phyloP scores from a whole-genome alignment of 2,113 vertebrate genomes.

The Todiramphus saurophagus region DNA sequence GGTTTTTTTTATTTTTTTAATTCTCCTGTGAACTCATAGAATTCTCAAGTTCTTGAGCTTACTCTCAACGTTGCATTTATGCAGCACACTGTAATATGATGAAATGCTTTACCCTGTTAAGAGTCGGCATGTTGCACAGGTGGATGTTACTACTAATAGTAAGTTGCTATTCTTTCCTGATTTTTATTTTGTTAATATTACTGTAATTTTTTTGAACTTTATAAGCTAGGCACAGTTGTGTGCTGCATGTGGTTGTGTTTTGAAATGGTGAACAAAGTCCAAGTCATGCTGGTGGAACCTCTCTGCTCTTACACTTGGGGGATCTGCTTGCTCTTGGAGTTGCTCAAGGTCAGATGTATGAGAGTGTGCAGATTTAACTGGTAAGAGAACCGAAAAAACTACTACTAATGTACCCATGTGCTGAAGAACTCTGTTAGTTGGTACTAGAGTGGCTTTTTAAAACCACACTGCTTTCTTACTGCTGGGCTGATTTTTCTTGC shows the following conservation, averaged over 20 bases:
- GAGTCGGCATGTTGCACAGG: not conserved
- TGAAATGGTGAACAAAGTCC: not conserved
- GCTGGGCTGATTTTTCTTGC: not conserved
- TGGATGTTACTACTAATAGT: not conserved
- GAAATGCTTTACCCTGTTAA: not conserved
- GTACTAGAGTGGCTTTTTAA: not conserved
- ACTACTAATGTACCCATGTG: not conserved
- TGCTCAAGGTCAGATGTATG: rapidly evolving
- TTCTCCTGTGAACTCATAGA: not conserved
- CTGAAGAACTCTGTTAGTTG: not conserved
- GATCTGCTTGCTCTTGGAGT: not conserved
- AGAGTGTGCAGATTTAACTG: not conserved
- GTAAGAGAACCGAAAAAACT: not conserved
- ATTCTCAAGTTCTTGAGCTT: not conserved
- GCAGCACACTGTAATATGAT: too few relatives aligned
- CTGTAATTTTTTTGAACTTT: too few relatives aligned
- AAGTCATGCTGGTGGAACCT: not conserved
- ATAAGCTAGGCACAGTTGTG: not conserved
- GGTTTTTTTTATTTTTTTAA: too few relatives aligned
- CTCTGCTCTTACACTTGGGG: not conserved
- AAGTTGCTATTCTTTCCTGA: not conserved
- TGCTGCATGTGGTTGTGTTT: not conserved
- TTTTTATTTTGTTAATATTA: not conserved
- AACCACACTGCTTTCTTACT: not conserved
- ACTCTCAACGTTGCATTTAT: not conserved